phyloP scores from a whole-genome alignment of 2,113 vertebrate species.

The Promerops cafer region DNA sequence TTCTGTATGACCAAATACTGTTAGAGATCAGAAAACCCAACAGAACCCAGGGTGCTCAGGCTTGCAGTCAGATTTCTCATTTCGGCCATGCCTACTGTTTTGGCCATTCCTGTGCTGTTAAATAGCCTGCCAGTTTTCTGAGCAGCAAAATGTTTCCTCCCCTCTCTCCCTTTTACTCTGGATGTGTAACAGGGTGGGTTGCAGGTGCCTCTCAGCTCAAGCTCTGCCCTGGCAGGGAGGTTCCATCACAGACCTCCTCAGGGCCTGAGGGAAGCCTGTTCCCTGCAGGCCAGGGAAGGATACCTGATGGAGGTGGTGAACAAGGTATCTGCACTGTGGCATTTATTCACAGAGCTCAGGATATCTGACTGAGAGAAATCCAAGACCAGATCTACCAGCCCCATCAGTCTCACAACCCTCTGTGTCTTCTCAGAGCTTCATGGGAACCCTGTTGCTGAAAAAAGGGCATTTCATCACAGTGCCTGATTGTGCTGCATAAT shows the following conservation, averaged over 20 bases:
- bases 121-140: not conserved
- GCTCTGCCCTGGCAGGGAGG: not conserved
- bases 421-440: not conserved
- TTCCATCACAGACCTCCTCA: rapidly evolving
- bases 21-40: not conserved
- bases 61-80: not conserved
- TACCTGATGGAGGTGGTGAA: not conserved
- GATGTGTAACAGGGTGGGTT: not conserved
- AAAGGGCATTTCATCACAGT: not conserved
- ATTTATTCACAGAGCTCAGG: not conserved
- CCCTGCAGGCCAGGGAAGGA: not conserved
- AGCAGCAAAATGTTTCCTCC: not conserved
- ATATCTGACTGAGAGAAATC: not conserved
- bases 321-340: not conserved
- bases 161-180: not conserved
- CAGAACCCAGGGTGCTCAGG: not conserved
- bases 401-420: rapidly evolving
- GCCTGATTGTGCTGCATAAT: not conserved
- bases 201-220: not conserved
- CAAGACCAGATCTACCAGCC: not conserved
- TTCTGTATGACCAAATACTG: not conserved
- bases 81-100: not conserved
- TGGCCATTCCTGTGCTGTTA: not conserved
- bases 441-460: not conserved
- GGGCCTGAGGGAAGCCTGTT: not conserved